These are phyloP conservation scores for Barbus barbus DNA, from an alignment of 2,113 vertebrate genomes.

Conservation along the genomic window DNA sequence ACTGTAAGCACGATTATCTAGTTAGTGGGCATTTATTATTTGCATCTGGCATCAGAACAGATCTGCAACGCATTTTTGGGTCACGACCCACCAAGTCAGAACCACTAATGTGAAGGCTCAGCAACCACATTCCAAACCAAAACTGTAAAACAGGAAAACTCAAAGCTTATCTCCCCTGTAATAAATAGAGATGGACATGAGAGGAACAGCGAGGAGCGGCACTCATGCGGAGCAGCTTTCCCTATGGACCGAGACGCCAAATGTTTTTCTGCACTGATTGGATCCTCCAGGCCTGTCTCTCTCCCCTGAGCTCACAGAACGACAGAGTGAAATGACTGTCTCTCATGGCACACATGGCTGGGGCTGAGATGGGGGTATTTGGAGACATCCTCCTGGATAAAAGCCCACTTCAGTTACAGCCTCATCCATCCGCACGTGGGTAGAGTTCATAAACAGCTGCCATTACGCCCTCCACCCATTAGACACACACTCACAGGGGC, in stretches of 20 bases:
- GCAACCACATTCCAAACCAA: neutral
- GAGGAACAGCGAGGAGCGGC: conserved; percentile 30
- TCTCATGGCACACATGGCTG: conserved; percentile 47
- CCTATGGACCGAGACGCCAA: conserved; percentile 45
- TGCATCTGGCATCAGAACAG: neutral
- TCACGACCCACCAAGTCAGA: neutral
- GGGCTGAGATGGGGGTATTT: conserved; percentile 60
- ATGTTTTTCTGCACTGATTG: conserved; percentile 60
- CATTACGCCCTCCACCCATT: conserved; percentile 37
- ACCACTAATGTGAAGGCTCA: neutral
- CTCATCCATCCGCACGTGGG: conserved; percentile 53
- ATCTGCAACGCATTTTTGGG: neutral
- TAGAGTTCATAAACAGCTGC: conserved; percentile 64
- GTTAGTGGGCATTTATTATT: neutral
- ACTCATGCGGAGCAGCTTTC: conserved; percentile 59
- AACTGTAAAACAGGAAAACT: conserved; percentile 31
- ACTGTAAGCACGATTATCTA: neutral
- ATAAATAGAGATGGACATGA: conserved; percentile 4
- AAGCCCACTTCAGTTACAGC: conserved; percentile 57
- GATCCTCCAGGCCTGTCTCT: conserved; percentile 52
- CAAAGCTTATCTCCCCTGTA: neutral
- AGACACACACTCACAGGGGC: neutral
- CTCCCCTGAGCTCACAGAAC: conserved; percentile 53
- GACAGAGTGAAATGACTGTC: conserved; percentile 49
- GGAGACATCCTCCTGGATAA: conserved; percentile 70